A percentile compares a stretch with the other conserved stretches of the same genome.
These are phyloP conservation scores for Diprion similis DNA, from an alignment of 1,140 invertebrate species.

Conservation along the genomic window DNA sequence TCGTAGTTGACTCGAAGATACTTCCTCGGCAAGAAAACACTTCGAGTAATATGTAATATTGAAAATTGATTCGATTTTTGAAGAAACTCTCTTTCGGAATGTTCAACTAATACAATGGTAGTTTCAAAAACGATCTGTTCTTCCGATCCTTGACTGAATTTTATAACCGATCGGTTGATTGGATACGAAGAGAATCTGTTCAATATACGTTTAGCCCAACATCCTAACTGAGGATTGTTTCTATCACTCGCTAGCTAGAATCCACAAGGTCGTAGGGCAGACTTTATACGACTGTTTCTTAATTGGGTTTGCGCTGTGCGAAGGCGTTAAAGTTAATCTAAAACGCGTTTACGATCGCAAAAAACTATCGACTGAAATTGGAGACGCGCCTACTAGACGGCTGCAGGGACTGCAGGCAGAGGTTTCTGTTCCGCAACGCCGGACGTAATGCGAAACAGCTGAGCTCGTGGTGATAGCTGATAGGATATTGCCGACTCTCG, in stretches of 20 bases:
- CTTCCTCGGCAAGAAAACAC: neutral
- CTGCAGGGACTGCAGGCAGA: no score
- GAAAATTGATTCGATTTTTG: no score
- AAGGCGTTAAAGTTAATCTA: conserved; percentile 45
- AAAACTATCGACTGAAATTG: conserved; percentile 56
- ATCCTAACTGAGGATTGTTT: neutral
- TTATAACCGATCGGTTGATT: no score
- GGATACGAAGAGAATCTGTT: no score
- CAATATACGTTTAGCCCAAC: no score
- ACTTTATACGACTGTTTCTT: conserved; percentile 39
- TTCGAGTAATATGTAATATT: no score
- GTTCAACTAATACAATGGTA: no score
- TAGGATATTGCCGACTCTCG: conserved; percentile 44
- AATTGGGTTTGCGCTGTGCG: conserved; percentile 45
- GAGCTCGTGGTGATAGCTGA: conserved; percentile 34
- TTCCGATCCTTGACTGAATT: no score
- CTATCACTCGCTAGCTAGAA: conserved; percentile 7
- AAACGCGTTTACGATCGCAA: conserved; percentile 53
- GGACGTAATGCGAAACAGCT: no score
- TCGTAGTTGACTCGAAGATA: neutral
- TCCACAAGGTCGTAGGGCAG: conserved; percentile 29
- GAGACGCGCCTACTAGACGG: conserved; percentile 43
- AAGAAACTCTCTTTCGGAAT: no score
- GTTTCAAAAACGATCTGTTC: no score
- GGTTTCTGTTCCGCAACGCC: no score